Percentiles rank a stretch among this genome's conserved stretches.
Conservation (phyloP, 2,888 invertebrate genomes). For the Thalpophila matura region DNA sequence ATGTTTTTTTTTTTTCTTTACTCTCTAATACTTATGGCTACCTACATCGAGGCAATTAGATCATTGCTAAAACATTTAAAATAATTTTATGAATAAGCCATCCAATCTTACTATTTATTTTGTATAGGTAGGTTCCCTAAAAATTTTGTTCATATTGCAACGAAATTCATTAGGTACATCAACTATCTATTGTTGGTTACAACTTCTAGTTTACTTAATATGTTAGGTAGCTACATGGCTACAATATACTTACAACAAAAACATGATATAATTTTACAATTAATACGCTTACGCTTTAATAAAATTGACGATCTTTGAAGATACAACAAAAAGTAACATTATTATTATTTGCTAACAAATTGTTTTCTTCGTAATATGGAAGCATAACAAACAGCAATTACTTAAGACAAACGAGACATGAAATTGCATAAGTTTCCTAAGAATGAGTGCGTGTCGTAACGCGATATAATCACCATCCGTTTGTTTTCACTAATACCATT, state of each 20-base stretch:
- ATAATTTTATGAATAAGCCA: not conserved
- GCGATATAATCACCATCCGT: slow-evolving; percentile 51
- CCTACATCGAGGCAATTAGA: not conserved
- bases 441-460: slow-evolving; percentile 27
- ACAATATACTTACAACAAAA: too few relatives aligned
- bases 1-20: not conserved
- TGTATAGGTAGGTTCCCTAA: not conserved
- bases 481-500: slow-evolving; percentile 33
- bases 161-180: not conserved
- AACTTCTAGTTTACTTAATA: not conserved
- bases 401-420: slow-evolving; percentile 19
- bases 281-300: not conserved
- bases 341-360: not conserved
- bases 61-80: not conserved
- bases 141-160: slow-evolving; percentile 7
- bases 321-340: not conserved
- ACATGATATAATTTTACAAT: too few relatives aligned
- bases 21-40: not conserved
- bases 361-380: not conserved
- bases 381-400: slow-evolving; percentile 9
- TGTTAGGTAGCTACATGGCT: not conserved
- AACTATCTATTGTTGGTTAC: not conserved
- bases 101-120: not conserved
- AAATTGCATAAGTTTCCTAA: slow-evolving; percentile 29
- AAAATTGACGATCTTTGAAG: too few relatives aligned